These are phyloP conservation scores for Gymnoscopelus microlampas DNA, from an alignment of 2,797 vertebrate genomes.

Conservation along the genomic window DNA sequence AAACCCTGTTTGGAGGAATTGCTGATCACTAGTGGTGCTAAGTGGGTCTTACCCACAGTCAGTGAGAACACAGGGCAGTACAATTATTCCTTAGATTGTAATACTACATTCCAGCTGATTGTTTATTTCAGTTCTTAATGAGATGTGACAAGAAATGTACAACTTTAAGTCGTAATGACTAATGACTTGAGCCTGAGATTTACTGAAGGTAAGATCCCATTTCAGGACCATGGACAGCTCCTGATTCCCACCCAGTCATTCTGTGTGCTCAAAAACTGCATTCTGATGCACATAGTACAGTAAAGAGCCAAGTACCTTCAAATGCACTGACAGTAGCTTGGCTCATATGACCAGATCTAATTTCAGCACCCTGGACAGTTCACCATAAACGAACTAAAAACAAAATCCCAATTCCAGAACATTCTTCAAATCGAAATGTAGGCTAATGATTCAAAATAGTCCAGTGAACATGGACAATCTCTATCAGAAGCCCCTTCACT, in stretches of 20 bases:
- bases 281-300: no score
- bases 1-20: no score
- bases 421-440: not conserved
- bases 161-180: not conserved
- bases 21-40: no score
- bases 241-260: not conserved
- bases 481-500: not conserved
- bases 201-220: not conserved
- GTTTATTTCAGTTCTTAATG: not conserved
- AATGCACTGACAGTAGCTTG: not conserved
- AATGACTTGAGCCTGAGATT: not conserved
- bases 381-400: not conserved
- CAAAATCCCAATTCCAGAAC: no score
- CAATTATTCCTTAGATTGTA: no score
- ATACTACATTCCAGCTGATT: no score
- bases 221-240: slow-evolving; percentile 17
- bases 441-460: no score
- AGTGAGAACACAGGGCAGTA: no score
- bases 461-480: not conserved
- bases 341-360: not conserved
- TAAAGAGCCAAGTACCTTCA: not conserved
- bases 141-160: not conserved
- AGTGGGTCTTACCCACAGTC: no score
- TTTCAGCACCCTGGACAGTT: slow-evolving; percentile 28
- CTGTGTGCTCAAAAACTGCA: no score